A percentile compares a stretch with the other conserved stretches of the same genome.
These are phyloP conservation scores for Melanotaenia pygmaea DNA, from an alignment of 2,797 vertebrate species.

Conservation along the genomic window DNA sequence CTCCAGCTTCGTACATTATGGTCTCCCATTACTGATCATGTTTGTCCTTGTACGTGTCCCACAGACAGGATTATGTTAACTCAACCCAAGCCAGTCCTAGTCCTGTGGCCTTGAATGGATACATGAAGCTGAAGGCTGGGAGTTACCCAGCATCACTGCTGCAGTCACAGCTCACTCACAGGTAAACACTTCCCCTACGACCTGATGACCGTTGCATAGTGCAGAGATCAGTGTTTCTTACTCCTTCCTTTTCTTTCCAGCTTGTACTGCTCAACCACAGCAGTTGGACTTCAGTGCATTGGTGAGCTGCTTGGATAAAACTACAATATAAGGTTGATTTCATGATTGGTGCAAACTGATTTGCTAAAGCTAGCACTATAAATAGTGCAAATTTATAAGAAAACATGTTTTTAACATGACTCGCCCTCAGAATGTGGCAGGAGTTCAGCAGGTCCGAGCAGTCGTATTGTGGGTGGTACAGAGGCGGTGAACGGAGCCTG, in stretches of 20 bases:
- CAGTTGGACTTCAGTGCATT: conserved; percentile 87
- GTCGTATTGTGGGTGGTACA: conserved; percentile 88
- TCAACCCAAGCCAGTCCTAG: conserved; percentile 47
- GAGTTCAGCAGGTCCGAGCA: conserved; percentile 24
- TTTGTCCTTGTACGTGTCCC: conserved; percentile 10
- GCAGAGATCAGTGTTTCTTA: not conserved
- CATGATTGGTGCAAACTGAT: not conserved
- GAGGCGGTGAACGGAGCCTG: conserved; percentile 80
- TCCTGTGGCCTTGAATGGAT: conserved; percentile 62
- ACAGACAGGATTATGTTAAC: conserved; percentile 78
- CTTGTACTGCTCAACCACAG: conserved; percentile 67
- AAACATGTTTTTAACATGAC: not conserved
- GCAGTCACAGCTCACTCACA: conserved; percentile 79
- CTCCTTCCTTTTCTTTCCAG: conserved; percentile 70
- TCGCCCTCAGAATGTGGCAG: conserved; percentile 53
- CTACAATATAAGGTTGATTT: not conserved
- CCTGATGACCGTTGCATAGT: not conserved
- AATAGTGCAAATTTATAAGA: not conserved
- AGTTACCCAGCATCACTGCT: conserved; percentile 35
- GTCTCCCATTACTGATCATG: too few relatives aligned
- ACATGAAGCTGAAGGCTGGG: conserved; percentile 82
- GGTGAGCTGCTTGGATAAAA: conserved; percentile 74
- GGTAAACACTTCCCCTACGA: conserved; percentile 54
- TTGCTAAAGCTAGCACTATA: not conserved
- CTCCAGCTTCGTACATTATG: too few relatives aligned